Percentiles rank a stretch among this genome's conserved stretches.
Conservation (phyloP, 1,140 invertebrate genomes). For the Mizuhopecten yessoensis region DNA sequence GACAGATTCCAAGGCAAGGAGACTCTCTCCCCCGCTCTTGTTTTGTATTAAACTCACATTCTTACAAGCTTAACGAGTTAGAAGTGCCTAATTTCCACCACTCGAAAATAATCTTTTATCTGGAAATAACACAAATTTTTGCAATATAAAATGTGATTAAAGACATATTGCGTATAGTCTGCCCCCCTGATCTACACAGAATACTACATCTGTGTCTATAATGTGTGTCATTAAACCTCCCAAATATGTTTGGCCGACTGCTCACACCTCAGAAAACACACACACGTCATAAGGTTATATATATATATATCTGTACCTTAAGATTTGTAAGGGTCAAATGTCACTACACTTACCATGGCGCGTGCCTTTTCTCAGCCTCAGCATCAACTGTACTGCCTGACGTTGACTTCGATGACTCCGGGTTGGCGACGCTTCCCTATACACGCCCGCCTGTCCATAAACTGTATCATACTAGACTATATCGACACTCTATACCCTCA, state of each 20-base stretch:
- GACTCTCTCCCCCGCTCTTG: conserved; percentile 10
- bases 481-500: not conserved
- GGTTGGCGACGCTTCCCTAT: not conserved
- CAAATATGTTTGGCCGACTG: not conserved
- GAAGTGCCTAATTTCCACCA: not conserved
- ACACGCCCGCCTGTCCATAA: not conserved
- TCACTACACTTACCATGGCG: not conserved
- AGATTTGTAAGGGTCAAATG: not conserved
- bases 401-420: not conserved
- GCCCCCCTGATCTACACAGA: not conserved
- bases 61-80: not conserved
- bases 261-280: not conserved
- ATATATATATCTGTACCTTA: not conserved
- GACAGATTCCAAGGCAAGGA: not conserved
- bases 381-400: not conserved
- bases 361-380: not conserved
- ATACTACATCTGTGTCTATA: no score
- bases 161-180: not conserved
- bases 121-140: not conserved
- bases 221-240: not conserved
- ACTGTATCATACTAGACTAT: not conserved
- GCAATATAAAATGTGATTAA: not conserved
- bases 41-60: conserved; percentile 13
- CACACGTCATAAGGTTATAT: not conserved
- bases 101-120: not conserved